These are phyloP conservation scores for Sebastiscus albofasciatus DNA, from an alignment of 2,797 vertebrate genomes.

Conservation along the genomic window DNA sequence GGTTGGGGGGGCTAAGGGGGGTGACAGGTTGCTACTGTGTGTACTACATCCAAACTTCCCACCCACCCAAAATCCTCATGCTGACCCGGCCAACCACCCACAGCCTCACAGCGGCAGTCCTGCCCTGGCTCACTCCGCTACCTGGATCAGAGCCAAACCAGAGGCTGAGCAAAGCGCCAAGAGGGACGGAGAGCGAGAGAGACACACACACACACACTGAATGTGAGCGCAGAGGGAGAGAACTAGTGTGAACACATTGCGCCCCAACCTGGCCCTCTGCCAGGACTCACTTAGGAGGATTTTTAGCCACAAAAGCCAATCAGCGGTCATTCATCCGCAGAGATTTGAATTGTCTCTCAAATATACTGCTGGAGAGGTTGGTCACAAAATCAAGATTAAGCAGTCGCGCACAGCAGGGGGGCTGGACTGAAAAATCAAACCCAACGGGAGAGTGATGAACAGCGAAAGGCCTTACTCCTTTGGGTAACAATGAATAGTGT, in stretches of 20 bases:
- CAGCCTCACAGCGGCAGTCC: constrained; percentile 63
- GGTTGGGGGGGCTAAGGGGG: constrained; percentile 14
- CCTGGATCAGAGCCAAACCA: constrained; percentile 79
- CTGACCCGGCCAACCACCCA: constrained; percentile 74
- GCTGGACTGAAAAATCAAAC: constrained; percentile 33
- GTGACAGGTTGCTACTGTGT: constrained; percentile 69
- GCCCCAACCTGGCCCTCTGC: constrained; percentile 71
- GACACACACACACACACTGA: constrained; percentile 37
- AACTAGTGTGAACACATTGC: constrained; percentile 53
- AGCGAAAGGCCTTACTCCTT: not conserved
- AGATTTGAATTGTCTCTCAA: constrained; percentile 68
- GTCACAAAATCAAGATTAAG: constrained; percentile 56
- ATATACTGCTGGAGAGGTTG: constrained; percentile 53
- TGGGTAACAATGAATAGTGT: constrained; percentile 3
- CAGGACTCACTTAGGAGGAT: constrained; percentile 78
- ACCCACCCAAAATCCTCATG: constrained; percentile 68
- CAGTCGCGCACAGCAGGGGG: constrained; percentile 52
- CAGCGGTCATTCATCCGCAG: constrained; percentile 54
- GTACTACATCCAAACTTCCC: constrained; percentile 70
- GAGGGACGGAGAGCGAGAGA: constrained; percentile 49
- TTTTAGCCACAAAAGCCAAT: constrained; percentile 77
- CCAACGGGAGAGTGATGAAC: constrained; percentile 11
- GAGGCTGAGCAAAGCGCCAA: constrained; percentile 63
- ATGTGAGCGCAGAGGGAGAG: constrained; percentile 46
- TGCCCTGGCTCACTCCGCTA: constrained; percentile 61